A percentile compares a stretch with the other conserved stretches of the same genome.
Evolutionary conservation across 2,888 invertebrate genomes (phyloP).

Genomic region (Hypselothyrea guttata): DNA sequence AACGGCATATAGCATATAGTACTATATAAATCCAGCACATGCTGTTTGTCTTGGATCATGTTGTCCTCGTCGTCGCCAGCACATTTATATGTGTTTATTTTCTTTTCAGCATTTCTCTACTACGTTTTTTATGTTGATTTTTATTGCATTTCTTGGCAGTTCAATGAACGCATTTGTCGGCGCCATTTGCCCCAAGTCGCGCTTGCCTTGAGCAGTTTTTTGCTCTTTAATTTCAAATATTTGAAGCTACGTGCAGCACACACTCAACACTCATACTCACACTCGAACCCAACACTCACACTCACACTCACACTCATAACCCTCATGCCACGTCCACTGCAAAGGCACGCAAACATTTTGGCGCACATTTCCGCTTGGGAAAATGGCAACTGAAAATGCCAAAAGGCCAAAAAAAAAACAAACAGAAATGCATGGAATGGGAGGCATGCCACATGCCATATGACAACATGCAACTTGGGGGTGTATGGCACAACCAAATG

Average conservation of each 20-base stretch:
- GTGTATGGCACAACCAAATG: conserved; percentile 7
- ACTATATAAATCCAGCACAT: conserved; percentile 60
- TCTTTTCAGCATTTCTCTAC: conserved; percentile 39
- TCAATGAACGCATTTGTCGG: conserved; percentile 73
- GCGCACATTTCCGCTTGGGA: conserved; percentile 64
- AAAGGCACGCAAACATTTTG: conserved; percentile 68
- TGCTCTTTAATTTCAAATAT: conserved; percentile 61
- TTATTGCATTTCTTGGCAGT: conserved; percentile 66
- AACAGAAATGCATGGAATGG: conserved; percentile 16
- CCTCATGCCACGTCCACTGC: conserved; percentile 1
- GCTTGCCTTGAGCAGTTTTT: conserved; percentile 9
- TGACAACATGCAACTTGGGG: conserved; percentile 42
- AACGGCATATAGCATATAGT: conserved; percentile 9
- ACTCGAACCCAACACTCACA: conserved; percentile 1
- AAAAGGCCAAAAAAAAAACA: conserved; percentile 58
- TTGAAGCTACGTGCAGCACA: conserved; percentile 40
- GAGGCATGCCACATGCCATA: conserved; percentile 49
- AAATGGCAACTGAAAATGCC: conserved; percentile 65
- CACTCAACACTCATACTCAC: background rate
- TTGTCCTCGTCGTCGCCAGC: conserved; percentile 46
- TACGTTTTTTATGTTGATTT: conserved; percentile 44
- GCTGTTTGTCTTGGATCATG: conserved; percentile 63
- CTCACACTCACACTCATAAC: background rate
- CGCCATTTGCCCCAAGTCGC: conserved; percentile 40
- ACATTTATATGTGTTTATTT: conserved; percentile 45